These are phyloP conservation scores for Podargus strigoides DNA, from an alignment of 2,797 vertebrate genomes.

Conservation along the genomic window DNA sequence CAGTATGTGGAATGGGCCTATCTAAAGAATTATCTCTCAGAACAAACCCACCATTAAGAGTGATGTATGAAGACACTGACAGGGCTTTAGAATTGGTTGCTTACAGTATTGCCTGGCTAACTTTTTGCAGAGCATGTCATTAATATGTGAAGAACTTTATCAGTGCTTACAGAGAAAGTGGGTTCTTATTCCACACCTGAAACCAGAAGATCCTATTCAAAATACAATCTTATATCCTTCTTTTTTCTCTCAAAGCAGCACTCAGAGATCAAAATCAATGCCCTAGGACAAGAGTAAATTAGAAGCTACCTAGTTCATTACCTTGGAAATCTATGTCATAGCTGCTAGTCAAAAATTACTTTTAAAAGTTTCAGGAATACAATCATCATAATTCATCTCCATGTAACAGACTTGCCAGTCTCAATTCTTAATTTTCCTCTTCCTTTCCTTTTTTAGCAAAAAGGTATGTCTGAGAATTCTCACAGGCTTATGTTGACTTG, in stretches of 20 bases:
- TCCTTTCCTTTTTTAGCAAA: neutral
- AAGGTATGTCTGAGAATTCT: neutral
- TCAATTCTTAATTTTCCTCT: neutral
- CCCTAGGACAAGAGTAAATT: constrained; percentile 4
- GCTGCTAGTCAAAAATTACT: neutral
- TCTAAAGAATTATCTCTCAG: neutral
- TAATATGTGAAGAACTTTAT: neutral
- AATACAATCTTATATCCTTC: neutral
- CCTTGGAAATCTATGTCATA: neutral
- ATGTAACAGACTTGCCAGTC: neutral
- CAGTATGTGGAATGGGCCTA: neutral
- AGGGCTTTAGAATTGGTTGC: neutral
- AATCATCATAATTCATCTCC: neutral
- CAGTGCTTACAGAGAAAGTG: neutral
- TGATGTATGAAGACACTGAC: neutral
- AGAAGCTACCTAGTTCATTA: neutral
- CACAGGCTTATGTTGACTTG: neutral
- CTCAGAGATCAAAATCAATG: neutral
- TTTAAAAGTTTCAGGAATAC: neutral
- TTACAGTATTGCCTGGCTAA: neutral
- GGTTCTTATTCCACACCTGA: neutral
- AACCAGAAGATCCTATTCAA: neutral
- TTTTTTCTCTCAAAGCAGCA: neutral
- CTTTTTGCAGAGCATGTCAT: neutral
- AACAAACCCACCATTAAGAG: neutral